Evolutionary conservation across 2,113 vertebrate species (phyloP).

Genomic region (Rhizomys pruinosus): DNA sequence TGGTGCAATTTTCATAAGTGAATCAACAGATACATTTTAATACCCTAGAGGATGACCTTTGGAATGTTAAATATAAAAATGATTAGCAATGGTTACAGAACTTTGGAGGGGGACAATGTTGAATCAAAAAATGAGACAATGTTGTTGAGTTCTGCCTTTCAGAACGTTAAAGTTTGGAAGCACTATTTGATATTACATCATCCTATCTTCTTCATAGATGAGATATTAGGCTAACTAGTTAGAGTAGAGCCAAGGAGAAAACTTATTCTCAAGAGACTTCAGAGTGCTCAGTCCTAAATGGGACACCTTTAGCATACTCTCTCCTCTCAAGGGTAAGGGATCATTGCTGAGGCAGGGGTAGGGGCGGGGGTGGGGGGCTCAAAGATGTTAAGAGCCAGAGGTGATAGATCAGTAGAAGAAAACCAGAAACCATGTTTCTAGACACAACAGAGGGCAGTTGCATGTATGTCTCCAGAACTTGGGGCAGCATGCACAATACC

Average conservation of each 20-base stretch:
- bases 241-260: not conserved
- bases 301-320: too few species aligned
- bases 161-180: conserved; percentile 24
- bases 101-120: conserved; percentile 34
- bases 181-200: not conserved
- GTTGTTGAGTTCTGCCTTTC: not conserved
- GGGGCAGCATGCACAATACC: too few species aligned
- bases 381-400: too few species aligned
- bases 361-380: too few species aligned
- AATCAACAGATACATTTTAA: not conserved
- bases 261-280: not conserved
- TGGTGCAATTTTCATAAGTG: conserved; percentile 19
- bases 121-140: not conserved
- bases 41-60: not conserved
- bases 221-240: not conserved
- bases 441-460: too few species aligned
- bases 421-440: too few species aligned
- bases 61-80: conserved; percentile 19
- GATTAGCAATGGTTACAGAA: not conserved
- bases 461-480: too few species aligned
- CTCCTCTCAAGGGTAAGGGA: too few species aligned
- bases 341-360: too few species aligned
- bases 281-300: too few species aligned
- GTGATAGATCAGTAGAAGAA: too few species aligned
- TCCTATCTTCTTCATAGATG: not conserved